Evolutionary conservation across 2,888 invertebrate genomes (phyloP).

Genomic region (Tigriopus californicus): DNA sequence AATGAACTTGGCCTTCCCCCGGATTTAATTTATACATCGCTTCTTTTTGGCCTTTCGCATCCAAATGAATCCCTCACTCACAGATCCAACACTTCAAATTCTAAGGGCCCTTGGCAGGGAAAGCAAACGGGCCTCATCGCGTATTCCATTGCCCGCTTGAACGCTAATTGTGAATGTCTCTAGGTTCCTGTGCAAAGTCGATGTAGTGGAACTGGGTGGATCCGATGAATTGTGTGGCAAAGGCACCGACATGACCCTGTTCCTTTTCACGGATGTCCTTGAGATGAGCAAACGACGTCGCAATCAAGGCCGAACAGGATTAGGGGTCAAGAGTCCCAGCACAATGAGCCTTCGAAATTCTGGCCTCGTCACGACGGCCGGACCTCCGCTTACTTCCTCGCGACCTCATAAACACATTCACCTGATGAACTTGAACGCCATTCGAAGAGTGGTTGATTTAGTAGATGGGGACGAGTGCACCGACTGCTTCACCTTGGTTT

Average conservation of each 20-base stretch:
- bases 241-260: constrained; percentile 67
- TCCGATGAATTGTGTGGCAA: constrained; percentile 58
- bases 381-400: constrained; percentile 35
- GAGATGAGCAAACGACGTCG: constrained; percentile 41
- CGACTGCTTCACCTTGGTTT: constrained; percentile 3
- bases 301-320: background rate
- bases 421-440: constrained; percentile 66
- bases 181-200: constrained; percentile 22
- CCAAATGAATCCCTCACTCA: no score
- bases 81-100: no score
- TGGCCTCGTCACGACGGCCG: constrained; percentile 47
- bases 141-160: no score
- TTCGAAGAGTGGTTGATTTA: constrained; percentile 77
- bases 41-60: no score
- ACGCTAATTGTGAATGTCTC: background rate
- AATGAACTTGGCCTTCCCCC: no score
- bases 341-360: constrained; percentile 17
- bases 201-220: constrained; percentile 24
- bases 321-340: constrained; percentile 7
- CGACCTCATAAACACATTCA: constrained; percentile 55
- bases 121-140: no score
- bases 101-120: no score
- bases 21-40: no score
- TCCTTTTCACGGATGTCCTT: constrained; percentile 81
- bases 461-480: constrained; percentile 47